Conservation (phyloP, 2,113 vertebrate genomes). For the Syrmaticus mikado region DNA sequence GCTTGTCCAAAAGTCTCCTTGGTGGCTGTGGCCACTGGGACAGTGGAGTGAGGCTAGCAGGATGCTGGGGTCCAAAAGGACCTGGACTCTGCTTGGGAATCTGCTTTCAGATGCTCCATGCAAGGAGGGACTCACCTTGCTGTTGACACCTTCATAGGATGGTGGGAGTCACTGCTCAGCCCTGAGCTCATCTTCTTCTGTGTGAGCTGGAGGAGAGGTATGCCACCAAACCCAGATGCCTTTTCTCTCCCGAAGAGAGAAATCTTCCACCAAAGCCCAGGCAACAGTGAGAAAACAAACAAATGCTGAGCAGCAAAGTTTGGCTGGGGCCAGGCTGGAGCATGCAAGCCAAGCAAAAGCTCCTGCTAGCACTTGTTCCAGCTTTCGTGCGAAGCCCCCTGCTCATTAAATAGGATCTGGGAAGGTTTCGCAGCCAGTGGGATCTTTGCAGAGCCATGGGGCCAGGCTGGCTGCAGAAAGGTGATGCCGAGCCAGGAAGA, state of each 20-base stretch:
- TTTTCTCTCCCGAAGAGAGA: constrained; percentile 16
- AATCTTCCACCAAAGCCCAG: constrained; percentile 2
- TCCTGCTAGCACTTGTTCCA: neutral
- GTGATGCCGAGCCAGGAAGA: neutral
- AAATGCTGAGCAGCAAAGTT: neutral
- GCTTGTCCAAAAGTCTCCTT: rapidly evolving
- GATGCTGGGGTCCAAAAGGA: neutral
- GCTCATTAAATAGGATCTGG: neutral
- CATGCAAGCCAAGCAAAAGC: neutral
- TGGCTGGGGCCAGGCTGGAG: constrained; percentile 16
- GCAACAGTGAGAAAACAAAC: constrained; percentile 35
- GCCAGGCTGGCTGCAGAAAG: neutral
- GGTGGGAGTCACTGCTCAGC: neutral
- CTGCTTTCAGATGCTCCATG: neutral
- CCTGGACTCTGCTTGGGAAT: neutral
- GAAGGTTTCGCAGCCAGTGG: rapidly evolving
- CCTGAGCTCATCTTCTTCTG: neutral
- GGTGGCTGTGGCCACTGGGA: neutral
- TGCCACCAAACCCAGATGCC: constrained; percentile 29
- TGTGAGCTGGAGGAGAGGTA: neutral
- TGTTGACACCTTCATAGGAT: neutral
- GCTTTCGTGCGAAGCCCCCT: constrained; percentile 5
- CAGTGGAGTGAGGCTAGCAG: neutral
- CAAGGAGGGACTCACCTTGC: rapidly evolving
- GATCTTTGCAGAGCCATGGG: neutral